Conservation (phyloP, 2,888 invertebrate genomes). For the Coelinius sp. region DNA sequence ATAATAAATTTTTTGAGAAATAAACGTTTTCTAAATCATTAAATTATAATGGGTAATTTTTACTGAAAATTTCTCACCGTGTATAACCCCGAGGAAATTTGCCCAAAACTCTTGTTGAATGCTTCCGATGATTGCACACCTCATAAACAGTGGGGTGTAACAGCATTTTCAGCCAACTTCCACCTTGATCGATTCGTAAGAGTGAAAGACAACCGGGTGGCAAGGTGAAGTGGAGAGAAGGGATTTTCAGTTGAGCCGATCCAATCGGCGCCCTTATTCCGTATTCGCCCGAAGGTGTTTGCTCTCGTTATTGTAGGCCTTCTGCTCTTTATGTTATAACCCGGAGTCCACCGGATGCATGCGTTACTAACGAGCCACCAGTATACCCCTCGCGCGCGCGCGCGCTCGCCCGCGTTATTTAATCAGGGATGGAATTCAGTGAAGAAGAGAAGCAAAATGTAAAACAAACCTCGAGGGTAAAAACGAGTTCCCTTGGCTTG, state of each 20-base stretch:
- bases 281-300: conserved; percentile 45
- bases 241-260: conserved; percentile 37
- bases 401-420: conserved; percentile 29
- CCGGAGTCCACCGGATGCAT: conserved; percentile 31
- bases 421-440: conserved; percentile 17
- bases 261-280: conserved; percentile 48
- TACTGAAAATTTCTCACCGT: no score
- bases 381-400: neutral
- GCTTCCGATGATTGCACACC: neutral
- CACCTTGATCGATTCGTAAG: conserved; percentile 40
- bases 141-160: neutral
- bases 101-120: neutral
- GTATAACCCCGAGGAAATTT: neutral
- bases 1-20: no score
- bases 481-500: neutral
- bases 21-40: no score
- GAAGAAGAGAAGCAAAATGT: neutral
- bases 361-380: conserved; percentile 27
- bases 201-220: conserved; percentile 37
- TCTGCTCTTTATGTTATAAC: conserved; percentile 19
- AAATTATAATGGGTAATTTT: no score
- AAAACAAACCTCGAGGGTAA: conserved; percentile 3
- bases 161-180: neutral
- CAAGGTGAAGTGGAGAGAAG: neutral
- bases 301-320: conserved; percentile 48